Evolutionary conservation across 2,113 vertebrate species (phyloP).

Genomic region (Brevimyrus niger): DNA sequence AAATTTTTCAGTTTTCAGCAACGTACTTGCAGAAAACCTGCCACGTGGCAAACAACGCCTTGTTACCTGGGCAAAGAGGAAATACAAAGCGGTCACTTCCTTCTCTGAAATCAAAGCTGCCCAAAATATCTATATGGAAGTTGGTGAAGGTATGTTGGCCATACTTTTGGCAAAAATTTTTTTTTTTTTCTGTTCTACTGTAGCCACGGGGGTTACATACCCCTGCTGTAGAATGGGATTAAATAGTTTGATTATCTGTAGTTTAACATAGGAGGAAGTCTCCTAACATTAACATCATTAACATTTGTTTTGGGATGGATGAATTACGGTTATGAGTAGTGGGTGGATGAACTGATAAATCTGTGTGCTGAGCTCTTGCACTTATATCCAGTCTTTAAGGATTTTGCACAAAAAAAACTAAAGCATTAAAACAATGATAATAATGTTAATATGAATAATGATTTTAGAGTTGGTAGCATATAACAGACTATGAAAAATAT

Average conservation of each 20-base stretch:
- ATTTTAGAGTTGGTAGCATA: neutral
- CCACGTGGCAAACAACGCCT: slow-evolving; percentile 80
- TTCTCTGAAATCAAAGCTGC: slow-evolving; percentile 90
- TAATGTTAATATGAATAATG: neutral
- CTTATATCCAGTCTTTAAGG: neutral
- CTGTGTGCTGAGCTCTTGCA: neutral
- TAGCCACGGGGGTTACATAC: neutral
- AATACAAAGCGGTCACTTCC: slow-evolving; percentile 84
- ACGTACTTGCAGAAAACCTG: slow-evolving; percentile 61
- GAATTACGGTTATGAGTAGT: neutral
- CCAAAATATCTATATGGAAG: slow-evolving; percentile 89
- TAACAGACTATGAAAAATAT: neutral
- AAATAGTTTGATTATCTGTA: neutral
- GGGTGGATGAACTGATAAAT: neutral
- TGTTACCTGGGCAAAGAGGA: slow-evolving; percentile 77
- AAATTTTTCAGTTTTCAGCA: slow-evolving; percentile 70
- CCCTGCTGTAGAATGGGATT: neutral
- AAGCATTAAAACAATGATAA: neutral
- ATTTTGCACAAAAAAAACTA: neutral
- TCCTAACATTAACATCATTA: too few relatives aligned
- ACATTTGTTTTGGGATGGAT: neutral
- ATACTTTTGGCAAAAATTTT: neutral
- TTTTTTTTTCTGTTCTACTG: neutral
- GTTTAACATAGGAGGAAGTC: neutral
- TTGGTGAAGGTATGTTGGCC: slow-evolving; percentile 82